Evolutionary conservation across 2,113 vertebrate species (phyloP).

Genomic region (Psilopsiagon aurifrons): DNA sequence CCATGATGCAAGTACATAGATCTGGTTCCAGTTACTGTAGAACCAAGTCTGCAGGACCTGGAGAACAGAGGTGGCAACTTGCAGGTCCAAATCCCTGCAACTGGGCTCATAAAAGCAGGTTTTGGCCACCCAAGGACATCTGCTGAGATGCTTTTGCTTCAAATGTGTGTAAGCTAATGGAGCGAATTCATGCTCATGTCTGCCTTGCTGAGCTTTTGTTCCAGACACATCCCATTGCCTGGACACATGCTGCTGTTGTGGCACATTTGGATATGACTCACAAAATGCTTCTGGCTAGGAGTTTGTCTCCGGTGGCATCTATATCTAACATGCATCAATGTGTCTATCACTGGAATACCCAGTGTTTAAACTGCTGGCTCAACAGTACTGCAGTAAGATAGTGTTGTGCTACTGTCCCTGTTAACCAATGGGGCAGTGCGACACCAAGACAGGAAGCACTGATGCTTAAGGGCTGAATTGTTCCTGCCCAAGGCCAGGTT

Average conservation of each 20-base stretch:
- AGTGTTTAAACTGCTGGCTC: background rate
- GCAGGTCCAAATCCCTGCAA: background rate
- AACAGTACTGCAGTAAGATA: background rate
- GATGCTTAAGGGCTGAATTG: background rate
- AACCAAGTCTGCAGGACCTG: background rate
- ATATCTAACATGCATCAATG: background rate
- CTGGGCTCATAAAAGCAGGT: background rate
- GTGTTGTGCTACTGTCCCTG: fast-evolving
- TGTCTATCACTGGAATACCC: background rate
- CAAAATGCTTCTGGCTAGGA: background rate
- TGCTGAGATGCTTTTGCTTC: background rate
- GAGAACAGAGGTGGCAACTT: background rate
- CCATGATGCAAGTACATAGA: background rate
- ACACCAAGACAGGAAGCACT: background rate
- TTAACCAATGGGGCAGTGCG: background rate
- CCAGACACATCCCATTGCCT: fast-evolving
- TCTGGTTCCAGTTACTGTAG: background rate
- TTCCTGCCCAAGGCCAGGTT: background rate
- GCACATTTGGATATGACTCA: background rate
- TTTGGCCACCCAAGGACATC: background rate
- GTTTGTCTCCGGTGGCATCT: background rate
- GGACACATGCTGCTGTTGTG: background rate
- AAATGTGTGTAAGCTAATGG: fast-evolving
- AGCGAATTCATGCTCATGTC: background rate
- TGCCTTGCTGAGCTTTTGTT: background rate